Conservation (phyloP, 2,797 vertebrate species). For the Balearica regulorum region DNA sequence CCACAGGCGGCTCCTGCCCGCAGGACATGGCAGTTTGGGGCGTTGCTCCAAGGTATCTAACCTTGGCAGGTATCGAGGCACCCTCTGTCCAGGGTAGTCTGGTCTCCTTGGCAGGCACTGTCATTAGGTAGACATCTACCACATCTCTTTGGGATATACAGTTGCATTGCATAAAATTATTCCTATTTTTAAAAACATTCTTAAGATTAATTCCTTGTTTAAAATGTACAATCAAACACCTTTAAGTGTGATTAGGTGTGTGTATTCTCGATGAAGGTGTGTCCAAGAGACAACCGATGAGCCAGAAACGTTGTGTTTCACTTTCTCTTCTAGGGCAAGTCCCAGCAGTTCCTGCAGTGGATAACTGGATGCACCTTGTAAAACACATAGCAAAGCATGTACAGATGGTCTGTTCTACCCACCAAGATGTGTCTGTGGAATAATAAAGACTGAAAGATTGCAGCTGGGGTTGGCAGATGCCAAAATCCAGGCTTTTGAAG, state of each 20-base stretch:
- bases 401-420: background rate
- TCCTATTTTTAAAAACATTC: background rate
- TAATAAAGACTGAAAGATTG: background rate
- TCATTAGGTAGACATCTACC: no score
- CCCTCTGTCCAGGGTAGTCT: background rate
- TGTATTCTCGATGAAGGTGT: accelerated
- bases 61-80: background rate
- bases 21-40: accelerated
- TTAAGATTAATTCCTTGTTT: background rate
- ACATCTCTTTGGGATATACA: no score
- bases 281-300: background rate
- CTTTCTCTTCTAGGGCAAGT: background rate
- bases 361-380: background rate
- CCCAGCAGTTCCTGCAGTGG: background rate
- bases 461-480: background rate
- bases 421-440: background rate
- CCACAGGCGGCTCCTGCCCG: background rate
- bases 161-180: accelerated
- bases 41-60: background rate
- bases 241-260: no score
- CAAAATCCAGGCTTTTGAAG: background rate
- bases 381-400: background rate
- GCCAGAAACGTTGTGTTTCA: background rate
- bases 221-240: background rate
- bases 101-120: background rate